Evolutionary conservation across 1,140 invertebrate genomes (phyloP).

Genomic region (Ectropis grisescens): DNA sequence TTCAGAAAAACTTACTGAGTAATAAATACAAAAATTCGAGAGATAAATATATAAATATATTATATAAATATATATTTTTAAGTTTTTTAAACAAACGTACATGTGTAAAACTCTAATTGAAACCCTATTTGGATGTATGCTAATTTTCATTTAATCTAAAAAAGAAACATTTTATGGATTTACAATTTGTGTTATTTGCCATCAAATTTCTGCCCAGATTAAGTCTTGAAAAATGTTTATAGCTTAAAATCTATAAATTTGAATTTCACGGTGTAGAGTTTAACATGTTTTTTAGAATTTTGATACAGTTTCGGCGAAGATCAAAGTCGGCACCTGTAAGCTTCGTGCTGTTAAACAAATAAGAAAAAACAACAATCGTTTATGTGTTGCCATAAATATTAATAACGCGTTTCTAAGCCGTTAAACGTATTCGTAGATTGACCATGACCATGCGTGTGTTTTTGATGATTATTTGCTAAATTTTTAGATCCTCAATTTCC

Average conservation of each 20-base stretch:
- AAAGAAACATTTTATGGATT: neutral
- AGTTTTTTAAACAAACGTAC: too few relatives aligned
- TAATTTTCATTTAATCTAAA: too few relatives aligned
- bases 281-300: slow-evolving; percentile 18
- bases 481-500: too few relatives aligned
- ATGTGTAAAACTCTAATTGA: too few relatives aligned
- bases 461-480: too few relatives aligned
- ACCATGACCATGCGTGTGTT: too few relatives aligned
- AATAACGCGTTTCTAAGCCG: slow-evolving; percentile 39
- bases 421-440: slow-evolving; percentile 29
- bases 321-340: slow-evolving; percentile 48
- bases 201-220: slow-evolving; percentile 17
- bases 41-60: too few relatives aligned
- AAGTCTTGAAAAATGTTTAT: slow-evolving; percentile 20
- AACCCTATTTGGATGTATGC: too few relatives aligned
- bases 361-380: slow-evolving; percentile 40
- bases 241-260: slow-evolving; percentile 17
- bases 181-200: too few relatives aligned
- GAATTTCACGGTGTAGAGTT: slow-evolving; percentile 16
- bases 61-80: too few relatives aligned
- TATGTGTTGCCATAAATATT: slow-evolving; percentile 55
- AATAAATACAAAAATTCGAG: too few relatives aligned
- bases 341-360: slow-evolving; percentile 53
- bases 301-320: slow-evolving; percentile 22
- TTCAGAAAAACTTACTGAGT: too few relatives aligned